A percentile compares a stretch with the other conserved stretches of the same genome.
These are phyloP conservation scores for Calliopum simillimum DNA, from an alignment of 2,888 invertebrate species.

Conservation along the genomic window DNA sequence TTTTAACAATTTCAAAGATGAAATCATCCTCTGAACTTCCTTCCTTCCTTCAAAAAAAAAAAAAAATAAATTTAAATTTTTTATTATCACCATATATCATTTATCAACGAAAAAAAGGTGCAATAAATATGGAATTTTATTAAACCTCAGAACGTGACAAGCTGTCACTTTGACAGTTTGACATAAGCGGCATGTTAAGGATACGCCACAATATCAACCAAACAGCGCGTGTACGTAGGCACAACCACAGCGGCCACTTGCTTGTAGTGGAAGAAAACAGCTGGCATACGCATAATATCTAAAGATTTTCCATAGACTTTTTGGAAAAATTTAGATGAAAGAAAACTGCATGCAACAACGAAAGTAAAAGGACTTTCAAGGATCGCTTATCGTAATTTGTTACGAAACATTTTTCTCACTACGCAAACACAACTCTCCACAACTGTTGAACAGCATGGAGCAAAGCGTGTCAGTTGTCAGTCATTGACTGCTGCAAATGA, in stretches of 20 bases:
- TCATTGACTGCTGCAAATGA: conserved; percentile 52
- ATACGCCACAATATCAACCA: background rate
- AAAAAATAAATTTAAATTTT: conserved; percentile 2
- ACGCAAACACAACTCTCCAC: too few species aligned
- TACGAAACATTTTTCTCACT: conserved; percentile 43
- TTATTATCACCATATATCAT: background rate
- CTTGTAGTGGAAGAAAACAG: conserved; percentile 44
- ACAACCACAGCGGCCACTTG: conserved; percentile 24
- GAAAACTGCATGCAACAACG: conserved; percentile 28
- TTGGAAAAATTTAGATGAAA: conserved; percentile 35
- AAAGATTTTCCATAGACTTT: conserved; percentile 28
- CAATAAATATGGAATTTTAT: conserved; percentile 37
- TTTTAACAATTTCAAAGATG: too few species aligned
- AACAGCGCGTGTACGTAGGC: background rate
- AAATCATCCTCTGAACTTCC: too few species aligned
- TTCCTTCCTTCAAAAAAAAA: too few species aligned
- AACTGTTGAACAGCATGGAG: conserved; percentile 13
- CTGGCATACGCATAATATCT: conserved; percentile 45
- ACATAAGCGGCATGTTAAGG: conserved; percentile 18
- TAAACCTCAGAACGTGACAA: conserved; percentile 12
- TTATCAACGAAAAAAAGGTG: conserved; percentile 18
- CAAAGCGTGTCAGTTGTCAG: conserved; percentile 55
- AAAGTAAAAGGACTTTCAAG: conserved; percentile 45
- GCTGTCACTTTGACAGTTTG: conserved; percentile 19
- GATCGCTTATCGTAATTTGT: conserved; percentile 55